phyloP scores from a whole-genome alignment of 2,797 vertebrate genomes.

The Alfaro cultratus region DNA sequence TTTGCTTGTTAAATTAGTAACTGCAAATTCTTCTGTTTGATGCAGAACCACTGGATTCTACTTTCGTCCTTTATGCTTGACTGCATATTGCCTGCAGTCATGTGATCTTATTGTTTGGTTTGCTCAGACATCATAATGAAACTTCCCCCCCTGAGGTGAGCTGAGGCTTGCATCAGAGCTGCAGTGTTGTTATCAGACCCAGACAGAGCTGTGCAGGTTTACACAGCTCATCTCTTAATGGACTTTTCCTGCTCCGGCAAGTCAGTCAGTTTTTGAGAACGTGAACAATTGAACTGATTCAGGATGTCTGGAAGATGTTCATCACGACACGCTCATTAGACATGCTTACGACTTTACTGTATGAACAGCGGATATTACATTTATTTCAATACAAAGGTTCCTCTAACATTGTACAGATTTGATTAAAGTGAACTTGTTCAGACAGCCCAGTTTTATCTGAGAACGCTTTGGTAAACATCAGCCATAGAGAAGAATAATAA shows the following conservation, averaged over 20 bases:
- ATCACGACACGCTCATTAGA: conserved; percentile 31
- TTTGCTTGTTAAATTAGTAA: neutral
- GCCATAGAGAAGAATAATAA: conserved; percentile 17
- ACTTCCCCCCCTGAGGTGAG: conserved; percentile 24
- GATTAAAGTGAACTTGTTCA: conserved; percentile 9
- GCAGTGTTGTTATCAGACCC: conserved; percentile 2
- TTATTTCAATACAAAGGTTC: conserved; percentile 34
- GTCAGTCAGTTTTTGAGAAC: conserved; percentile 13
- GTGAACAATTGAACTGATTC: conserved; percentile 34
- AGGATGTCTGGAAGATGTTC: conserved; percentile 38
- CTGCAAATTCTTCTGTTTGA: neutral
- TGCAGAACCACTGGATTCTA: neutral
- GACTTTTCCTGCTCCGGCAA: conserved; percentile 15
- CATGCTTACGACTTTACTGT: conserved; percentile 41
- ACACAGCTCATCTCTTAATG: conserved; percentile 6
- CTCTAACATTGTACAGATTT: neutral
- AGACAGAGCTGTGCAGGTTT: conserved; percentile 5
- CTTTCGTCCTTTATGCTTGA: neutral
- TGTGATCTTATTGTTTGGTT: conserved; percentile 12
- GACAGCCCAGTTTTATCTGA: neutral
- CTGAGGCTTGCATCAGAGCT: conserved; percentile 12
- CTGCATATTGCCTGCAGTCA: neutral
- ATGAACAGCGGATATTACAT: conserved; percentile 36
- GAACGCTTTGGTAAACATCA: neutral
- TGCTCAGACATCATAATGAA: conserved; percentile 55